A percentile compares a stretch with the other conserved stretches of the same genome.
These are phyloP conservation scores for Apodemus sylvaticus DNA, from an alignment of 2,113 vertebrate genomes.

Conservation along the genomic window DNA sequence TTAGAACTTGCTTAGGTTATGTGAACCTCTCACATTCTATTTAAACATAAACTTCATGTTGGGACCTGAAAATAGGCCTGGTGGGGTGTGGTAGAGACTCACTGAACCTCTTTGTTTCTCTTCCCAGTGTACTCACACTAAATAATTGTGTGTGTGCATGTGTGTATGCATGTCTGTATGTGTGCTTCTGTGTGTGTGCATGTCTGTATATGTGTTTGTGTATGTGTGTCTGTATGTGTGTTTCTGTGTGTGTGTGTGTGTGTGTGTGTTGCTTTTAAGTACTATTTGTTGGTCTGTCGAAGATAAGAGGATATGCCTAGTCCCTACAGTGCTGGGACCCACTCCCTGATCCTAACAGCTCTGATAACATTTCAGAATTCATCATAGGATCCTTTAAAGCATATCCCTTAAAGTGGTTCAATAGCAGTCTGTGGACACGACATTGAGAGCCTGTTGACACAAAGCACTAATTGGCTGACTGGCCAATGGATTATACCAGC, in stretches of 20 bases:
- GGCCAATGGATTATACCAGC: neutral
- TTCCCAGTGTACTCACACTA: neutral
- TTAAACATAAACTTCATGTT: neutral
- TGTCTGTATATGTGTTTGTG: neutral
- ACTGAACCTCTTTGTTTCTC: neutral
- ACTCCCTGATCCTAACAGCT: neutral
- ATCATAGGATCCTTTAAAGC: neutral
- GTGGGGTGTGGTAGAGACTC: neutral
- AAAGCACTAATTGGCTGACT: neutral
- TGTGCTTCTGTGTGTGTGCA: fast-evolving
- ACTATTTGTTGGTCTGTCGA: neutral
- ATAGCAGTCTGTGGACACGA: neutral
- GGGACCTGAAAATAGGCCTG: neutral
- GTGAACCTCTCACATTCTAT: neutral
- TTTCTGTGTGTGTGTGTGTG: neutral
- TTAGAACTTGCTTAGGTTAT: neutral
- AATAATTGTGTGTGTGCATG: neutral
- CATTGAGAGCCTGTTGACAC: neutral
- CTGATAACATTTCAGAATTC: neutral
- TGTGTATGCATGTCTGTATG: neutral
- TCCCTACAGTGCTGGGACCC: neutral
- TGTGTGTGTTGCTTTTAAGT: neutral
- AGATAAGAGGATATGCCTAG: neutral
- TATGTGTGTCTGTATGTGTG: no score
- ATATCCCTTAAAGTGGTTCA: neutral